These are phyloP conservation scores for Hydroisotoma schaefferi DNA, from an alignment of 2,888 invertebrate species.

Conservation along the genomic window DNA sequence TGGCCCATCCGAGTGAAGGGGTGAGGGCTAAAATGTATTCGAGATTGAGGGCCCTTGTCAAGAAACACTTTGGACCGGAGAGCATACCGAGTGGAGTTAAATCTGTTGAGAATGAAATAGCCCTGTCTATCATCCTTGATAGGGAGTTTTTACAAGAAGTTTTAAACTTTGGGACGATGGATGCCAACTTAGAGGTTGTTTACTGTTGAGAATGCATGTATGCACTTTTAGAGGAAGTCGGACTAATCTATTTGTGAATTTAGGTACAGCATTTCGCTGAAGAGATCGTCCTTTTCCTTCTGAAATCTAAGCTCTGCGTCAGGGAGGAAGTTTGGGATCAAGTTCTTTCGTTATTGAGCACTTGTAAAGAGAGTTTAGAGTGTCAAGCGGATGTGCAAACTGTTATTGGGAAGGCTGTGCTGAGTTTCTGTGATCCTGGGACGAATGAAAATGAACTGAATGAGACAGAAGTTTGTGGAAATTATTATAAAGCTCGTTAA, in stretches of 20 bases:
- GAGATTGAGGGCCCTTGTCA: neutral
- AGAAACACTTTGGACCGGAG: conserved; percentile 7
- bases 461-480: conserved; percentile 10
- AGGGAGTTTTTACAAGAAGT: conserved; percentile 10
- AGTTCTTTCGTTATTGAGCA: conserved; percentile 5
- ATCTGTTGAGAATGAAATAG: conserved; percentile 2
- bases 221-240: neutral
- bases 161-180: conserved; percentile 3
- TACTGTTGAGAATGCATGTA: no score
- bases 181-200: conserved; percentile 2
- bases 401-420: conserved; percentile 12
- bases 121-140: conserved; percentile 3
- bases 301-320: conserved; percentile 10
- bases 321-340: conserved; percentile 9
- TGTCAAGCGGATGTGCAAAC: conserved; percentile 13
- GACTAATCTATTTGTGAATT: neutral
- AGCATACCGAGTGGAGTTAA: neutral
- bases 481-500: no score
- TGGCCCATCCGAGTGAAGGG: conserved; percentile 5
- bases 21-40: conserved; percentile 7
- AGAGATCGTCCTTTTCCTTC: conserved; percentile 11
- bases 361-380: neutral
- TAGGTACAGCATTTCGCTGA: conserved; percentile 16
- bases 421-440: conserved; percentile 10
- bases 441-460: conserved; percentile 10